Conservation (phyloP, 2,113 vertebrate genomes). For the Sisor rabdophorus region DNA sequence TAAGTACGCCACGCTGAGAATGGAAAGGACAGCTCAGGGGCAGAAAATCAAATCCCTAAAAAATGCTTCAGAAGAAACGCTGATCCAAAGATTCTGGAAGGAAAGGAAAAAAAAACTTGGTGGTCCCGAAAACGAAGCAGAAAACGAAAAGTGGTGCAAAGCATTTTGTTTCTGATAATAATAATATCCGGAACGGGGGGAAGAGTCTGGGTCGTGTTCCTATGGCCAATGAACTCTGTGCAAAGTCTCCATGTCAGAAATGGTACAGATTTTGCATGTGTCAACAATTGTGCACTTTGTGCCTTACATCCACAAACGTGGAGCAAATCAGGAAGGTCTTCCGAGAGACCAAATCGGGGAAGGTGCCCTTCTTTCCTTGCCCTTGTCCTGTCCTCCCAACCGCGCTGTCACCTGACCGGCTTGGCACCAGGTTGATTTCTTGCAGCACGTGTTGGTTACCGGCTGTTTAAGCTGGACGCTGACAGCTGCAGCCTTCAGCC, state of each 20-base stretch:
- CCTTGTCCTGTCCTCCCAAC: not conserved
- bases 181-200: slow-evolving; percentile 59
- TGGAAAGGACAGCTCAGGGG: slow-evolving; percentile 27
- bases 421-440: slow-evolving; percentile 46
- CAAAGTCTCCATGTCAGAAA: slow-evolving; percentile 58
- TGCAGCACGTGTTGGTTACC: slow-evolving; percentile 52
- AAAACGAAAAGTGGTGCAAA: slow-evolving; percentile 60
- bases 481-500: slow-evolving; percentile 44
- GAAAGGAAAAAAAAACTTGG: slow-evolving; percentile 46
- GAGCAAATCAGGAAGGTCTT: slow-evolving; percentile 13
- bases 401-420: slow-evolving; percentile 37
- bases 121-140: slow-evolving; percentile 50
- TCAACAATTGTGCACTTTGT: slow-evolving; percentile 42
- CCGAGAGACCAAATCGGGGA: not conserved
- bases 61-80: slow-evolving; percentile 30
- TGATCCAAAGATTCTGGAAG: slow-evolving; percentile 52
- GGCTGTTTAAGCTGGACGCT: slow-evolving; percentile 46
- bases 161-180: slow-evolving; percentile 62
- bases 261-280: slow-evolving; percentile 10
- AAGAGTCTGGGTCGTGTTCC: slow-evolving; percentile 44
- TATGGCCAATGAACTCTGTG: slow-evolving; percentile 60
- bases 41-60: slow-evolving; percentile 32
- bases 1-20: slow-evolving; percentile 56
- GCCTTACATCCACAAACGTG: slow-evolving; percentile 42
- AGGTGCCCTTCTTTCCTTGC: not conserved